Evolutionary conservation across 2,888 invertebrate species (phyloP), one percentile per base, ranked within the genome.

Genomic region (Folsomia manolachei): DNA sequence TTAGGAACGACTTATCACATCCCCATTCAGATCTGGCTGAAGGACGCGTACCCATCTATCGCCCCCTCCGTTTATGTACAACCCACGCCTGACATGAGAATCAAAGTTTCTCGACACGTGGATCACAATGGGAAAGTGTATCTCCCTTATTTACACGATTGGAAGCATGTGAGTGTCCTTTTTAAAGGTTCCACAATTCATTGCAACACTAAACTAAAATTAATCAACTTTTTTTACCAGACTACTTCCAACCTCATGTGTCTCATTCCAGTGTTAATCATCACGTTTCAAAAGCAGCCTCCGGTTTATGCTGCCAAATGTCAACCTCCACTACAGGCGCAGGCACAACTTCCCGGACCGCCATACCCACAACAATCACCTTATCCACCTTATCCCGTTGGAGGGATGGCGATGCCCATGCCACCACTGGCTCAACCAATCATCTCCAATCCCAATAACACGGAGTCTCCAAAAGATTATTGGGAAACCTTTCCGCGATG

Each of bases 41-140:
- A 95, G 90, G 96, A 98, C 83, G 97, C 96, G 2, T 96, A 99
- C 87, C 99, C 99, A 0, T 90, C 92, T 83, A 93, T 95, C 86
- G 95, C 97, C 51, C 99, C 99, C 0, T 90, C 98, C 85, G 87
- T 87, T 63, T 88, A 84, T 82, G 83, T 81, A 0, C 74, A 90
- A 84, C 99, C 99, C 11, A 99, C 99, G 2, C 83, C 90, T 39
- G 93, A 93, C 79, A 99, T 99, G 98, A 90, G 90, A 75, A 96
- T 99, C 76, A 97, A 95, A 86, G 91, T 93, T 19, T 97, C 97
- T 14, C 90, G 91, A 85, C 94, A 91, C 85, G 97, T 99, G 7
- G 97, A 98, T 84, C 91, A 91, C 82, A 95, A 91, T 85, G 99
- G 99, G 51, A 95, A 95, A 85, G 90, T 99, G 70, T 98, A 97